Evolutionary conservation across 2,797 vertebrate species (phyloP).

Genomic region (Typhlichthys subterraneus): DNA sequence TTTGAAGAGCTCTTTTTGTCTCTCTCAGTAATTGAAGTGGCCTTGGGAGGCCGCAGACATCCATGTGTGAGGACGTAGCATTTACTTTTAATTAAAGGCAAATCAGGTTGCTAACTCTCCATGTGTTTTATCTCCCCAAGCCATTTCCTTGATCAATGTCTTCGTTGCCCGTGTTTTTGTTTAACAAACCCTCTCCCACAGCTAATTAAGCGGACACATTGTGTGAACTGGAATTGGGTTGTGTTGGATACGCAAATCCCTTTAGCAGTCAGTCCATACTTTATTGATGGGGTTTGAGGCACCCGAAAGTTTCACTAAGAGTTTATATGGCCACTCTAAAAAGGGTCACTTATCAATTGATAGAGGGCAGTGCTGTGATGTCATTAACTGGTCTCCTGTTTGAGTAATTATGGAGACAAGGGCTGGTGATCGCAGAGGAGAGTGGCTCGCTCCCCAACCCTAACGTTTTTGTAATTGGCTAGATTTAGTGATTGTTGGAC

Average conservation of each 20-base stretch:
- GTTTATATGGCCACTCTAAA: constrained; percentile 7
- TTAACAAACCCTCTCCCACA: constrained; percentile 47
- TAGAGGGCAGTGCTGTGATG: constrained; percentile 14
- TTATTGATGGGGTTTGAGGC: constrained; percentile 22
- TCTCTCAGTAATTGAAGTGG: constrained; percentile 55
- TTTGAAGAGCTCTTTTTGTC: constrained; percentile 44
- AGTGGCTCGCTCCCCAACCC: too few species aligned
- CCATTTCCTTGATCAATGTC: constrained; percentile 59
- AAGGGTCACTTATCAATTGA: not conserved
- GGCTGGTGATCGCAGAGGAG: too few species aligned
- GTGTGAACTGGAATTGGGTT: constrained; percentile 9
- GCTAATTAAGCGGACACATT: constrained; percentile 56
- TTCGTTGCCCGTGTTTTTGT: constrained; percentile 53
- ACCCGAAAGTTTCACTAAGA: constrained; percentile 31
- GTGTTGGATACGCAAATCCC: constrained; percentile 14
- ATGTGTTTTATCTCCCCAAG: constrained; percentile 31
- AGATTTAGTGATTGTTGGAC: too few species aligned
- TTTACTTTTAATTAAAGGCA: constrained; percentile 70
- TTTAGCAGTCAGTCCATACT: constrained; percentile 30
- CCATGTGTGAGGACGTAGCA: constrained; percentile 54
- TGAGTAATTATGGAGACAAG: not conserved
- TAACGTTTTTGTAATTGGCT: too few species aligned
- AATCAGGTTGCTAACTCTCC: constrained; percentile 49
- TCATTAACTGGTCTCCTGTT: too few species aligned
- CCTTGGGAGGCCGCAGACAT: constrained; percentile 45